phyloP scores from a whole-genome alignment of 2,888 invertebrate genomes.

The Caenorhabditis virilis region DNA sequence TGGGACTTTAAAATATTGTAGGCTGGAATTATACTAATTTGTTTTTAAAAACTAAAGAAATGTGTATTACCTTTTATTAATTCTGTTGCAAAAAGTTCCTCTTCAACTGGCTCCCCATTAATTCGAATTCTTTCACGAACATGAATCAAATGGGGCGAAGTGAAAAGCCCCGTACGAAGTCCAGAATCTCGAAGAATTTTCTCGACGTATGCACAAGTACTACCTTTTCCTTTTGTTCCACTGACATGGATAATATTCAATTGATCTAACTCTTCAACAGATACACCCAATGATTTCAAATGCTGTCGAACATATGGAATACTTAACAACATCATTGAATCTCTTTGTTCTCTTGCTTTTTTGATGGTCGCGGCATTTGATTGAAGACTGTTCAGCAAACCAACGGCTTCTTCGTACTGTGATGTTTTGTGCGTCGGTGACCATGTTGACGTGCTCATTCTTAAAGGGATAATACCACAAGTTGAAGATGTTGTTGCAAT shows the following conservation, averaged over 20 bases:
- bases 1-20: constrained; percentile 21
- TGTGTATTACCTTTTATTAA: constrained; percentile 77
- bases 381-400: constrained; percentile 60
- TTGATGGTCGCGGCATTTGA: constrained; percentile 61
- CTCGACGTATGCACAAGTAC: constrained; percentile 90
- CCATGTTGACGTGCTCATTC: constrained; percentile 16
- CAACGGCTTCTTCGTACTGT: constrained; percentile 51
- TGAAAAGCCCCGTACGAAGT: constrained; percentile 86
- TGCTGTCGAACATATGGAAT: constrained; percentile 39
- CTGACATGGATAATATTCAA: constrained; percentile 87
- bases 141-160: constrained; percentile 87
- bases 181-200: constrained; percentile 84
- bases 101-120: constrained; percentile 80
- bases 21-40: constrained; percentile 4
- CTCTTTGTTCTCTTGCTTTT: constrained; percentile 57
- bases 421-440: too few relatives aligned
- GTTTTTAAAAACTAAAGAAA: background rate
- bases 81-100: constrained; percentile 78
- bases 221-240: constrained; percentile 95
- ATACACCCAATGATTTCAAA: constrained; percentile 38
- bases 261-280: constrained; percentile 48
- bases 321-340: constrained; percentile 38
- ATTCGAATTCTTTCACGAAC: constrained; percentile 89
- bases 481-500: constrained; percentile 19
- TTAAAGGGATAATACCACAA: constrained; percentile 25